Base-by-base conservation (phyloP, 2,888 invertebrate genomes). In the Cryptus viduatorius region DNA sequence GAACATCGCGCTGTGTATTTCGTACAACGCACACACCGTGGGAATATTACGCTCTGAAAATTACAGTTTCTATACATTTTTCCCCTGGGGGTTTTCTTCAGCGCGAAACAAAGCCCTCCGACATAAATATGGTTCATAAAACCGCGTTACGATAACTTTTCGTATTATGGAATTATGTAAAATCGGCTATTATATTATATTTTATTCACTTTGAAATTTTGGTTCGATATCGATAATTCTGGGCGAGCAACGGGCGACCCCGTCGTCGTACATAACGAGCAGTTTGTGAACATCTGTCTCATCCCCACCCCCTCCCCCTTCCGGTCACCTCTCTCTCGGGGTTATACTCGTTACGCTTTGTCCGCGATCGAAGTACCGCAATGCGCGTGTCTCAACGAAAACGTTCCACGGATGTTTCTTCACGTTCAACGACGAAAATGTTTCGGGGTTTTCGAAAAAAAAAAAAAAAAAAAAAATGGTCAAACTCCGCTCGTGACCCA, bases 361-460 rank as follows among this genome's bases (percentile, higher is more conserved):
- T 53, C 37, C 46, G 5, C 56, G 84, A 84, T 84, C 80, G 78
- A 81, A 84, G 78, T 81, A 46, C 73, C 84, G 84, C 81, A 84
- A 78, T 81, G 84, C 77, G 84, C 81, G 72, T 53, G 53, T 71
- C 56, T 68, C 48, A 37, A n/a, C 61, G 61, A 44, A 46, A 10
- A n/a, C 37, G 46, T 48, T 29, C 61, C 31, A 59, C 42, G 83
- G 29, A 19, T 46, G 19, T 79, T 72, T 19, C 56, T 24, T 67
- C 53, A 24, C 19, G 12, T 46, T 46, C 64, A 19, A 7, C 50
- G 8, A 19, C n/a, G 37, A 24, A 61, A 44, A 69, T n/a, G 50
- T 69, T 56, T 12, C 42, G 37, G 24, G n/a, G 71, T 71, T 64
- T 53, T 67, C 42, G 76, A 83, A 83, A 83, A 71, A 37, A 7